phyloP scores from a whole-genome alignment of 2,113 vertebrate species.

The Periophthalmodon schlosseri region DNA sequence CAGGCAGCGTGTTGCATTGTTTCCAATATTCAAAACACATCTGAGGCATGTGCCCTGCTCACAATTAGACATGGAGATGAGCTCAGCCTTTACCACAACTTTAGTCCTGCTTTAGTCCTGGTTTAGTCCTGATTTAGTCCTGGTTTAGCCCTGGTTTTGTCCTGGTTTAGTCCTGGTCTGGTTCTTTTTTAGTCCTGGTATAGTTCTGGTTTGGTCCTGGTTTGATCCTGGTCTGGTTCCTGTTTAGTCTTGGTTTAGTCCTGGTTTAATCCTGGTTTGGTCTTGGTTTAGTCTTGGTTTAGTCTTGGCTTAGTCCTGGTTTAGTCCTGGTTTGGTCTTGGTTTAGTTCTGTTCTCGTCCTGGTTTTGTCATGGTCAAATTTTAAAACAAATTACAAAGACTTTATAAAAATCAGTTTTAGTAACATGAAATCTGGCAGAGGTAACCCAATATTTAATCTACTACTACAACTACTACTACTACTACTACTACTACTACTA shows the following conservation, averaged over 20 bases:
- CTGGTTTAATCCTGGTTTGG: too few relatives aligned
- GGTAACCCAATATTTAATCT: background rate
- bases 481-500: too few relatives aligned
- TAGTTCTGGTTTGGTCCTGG: background rate
- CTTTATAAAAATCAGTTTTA: too few relatives aligned
- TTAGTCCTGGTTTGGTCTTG: too few relatives aligned
- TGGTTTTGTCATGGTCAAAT: too few relatives aligned
- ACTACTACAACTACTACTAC: background rate
- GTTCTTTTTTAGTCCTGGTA: background rate
- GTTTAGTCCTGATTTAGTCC: slow-evolving; percentile 23
- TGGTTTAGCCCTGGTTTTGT: background rate
- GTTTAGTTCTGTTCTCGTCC: too few relatives aligned
- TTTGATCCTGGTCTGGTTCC: too few relatives aligned
- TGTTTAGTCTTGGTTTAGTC: too few relatives aligned
- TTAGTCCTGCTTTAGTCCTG: background rate
- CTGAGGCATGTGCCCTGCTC: slow-evolving; percentile 29
- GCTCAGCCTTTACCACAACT: slow-evolving; percentile 11
- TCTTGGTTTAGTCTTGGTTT: too few relatives aligned
- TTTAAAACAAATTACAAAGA: too few relatives aligned
- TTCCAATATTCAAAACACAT: slow-evolving; percentile 46
- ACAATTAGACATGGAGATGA: slow-evolving; percentile 49
- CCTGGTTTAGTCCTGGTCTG: background rate
- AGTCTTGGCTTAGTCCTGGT: too few relatives aligned
- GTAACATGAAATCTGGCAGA: too few relatives aligned
- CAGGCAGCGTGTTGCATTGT: slow-evolving; percentile 40